A percentile compares a stretch with the other conserved stretches of the same genome.
These are phyloP conservation scores for Chloropsis cyanopogon DNA, from an alignment of 2,113 vertebrate genomes.

Conservation along the genomic window DNA sequence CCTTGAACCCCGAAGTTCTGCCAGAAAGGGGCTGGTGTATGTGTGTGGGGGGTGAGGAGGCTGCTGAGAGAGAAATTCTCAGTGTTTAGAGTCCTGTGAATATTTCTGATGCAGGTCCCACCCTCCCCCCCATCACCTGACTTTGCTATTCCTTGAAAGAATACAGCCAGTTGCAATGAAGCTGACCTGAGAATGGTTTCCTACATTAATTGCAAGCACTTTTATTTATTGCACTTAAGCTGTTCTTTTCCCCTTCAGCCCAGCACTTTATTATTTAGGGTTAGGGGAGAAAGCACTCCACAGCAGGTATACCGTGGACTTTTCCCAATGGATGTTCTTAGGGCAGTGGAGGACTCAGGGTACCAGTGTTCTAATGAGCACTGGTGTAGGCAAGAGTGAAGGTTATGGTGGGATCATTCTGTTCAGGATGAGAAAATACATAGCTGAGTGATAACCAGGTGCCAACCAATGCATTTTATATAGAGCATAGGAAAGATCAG, in stretches of 20 bases:
- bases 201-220: slow-evolving; percentile 77
- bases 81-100: slow-evolving; percentile 38
- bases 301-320: neutral
- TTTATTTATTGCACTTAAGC: slow-evolving; percentile 75
- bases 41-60: slow-evolving; percentile 7
- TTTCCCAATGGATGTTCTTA: neutral
- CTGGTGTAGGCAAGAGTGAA: neutral
- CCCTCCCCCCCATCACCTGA: slow-evolving; percentile 13
- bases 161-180: slow-evolving; percentile 70
- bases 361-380: neutral
- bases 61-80: neutral
- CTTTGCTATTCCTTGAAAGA: slow-evolving; percentile 70
- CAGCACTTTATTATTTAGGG: slow-evolving; percentile 59
- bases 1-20: slow-evolving; percentile 60
- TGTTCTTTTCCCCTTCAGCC: slow-evolving; percentile 66
- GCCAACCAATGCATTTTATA: neutral
- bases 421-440: neutral
- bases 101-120: neutral
- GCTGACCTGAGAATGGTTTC: slow-evolving; percentile 69
- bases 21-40: slow-evolving; percentile 40
- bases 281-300: neutral
- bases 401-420: neutral
- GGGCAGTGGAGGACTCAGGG: neutral
- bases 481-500: neutral
- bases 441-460: neutral